A percentile compares a stretch with the other conserved stretches of the same genome.
These are phyloP conservation scores for Maniola hyperantus DNA, from an alignment of 2,888 invertebrate species.

Conservation along the genomic window DNA sequence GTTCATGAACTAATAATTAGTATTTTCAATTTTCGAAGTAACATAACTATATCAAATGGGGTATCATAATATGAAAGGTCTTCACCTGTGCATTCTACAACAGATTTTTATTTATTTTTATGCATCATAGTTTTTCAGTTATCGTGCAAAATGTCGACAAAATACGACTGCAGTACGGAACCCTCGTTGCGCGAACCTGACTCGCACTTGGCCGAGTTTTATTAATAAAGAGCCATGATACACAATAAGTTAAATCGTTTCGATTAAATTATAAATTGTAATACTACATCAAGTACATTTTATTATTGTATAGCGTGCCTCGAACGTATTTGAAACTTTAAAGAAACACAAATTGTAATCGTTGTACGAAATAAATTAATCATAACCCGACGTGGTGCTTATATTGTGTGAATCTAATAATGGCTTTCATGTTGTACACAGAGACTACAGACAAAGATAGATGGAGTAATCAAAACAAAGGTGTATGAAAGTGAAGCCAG, in stretches of 20 bases:
- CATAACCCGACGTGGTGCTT: not conserved
- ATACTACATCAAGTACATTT: not conserved
- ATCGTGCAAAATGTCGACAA: too few relatives aligned
- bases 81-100: too few relatives aligned
- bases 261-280: not conserved
- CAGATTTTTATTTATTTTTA: too few relatives aligned
- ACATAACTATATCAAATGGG: too few relatives aligned
- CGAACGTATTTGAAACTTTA: not conserved
- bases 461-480: not conserved
- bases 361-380: conserved; percentile 1
- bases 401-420: not conserved
- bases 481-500: not conserved
- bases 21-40: too few relatives aligned
- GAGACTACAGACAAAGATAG: not conserved
- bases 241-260: not conserved
- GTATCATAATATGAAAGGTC: too few relatives aligned
- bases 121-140: too few relatives aligned
- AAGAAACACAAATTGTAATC: conserved; percentile 2
- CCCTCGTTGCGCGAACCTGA: too few relatives aligned
- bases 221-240: not conserved
- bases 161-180: too few relatives aligned
- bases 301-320: conserved; percentile 5
- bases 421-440: not conserved
- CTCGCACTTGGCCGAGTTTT: too few relatives aligned
- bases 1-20: too few relatives aligned